phyloP scores from a whole-genome alignment of 2,888 invertebrate species.

The Leptopterna dolabrata region DNA sequence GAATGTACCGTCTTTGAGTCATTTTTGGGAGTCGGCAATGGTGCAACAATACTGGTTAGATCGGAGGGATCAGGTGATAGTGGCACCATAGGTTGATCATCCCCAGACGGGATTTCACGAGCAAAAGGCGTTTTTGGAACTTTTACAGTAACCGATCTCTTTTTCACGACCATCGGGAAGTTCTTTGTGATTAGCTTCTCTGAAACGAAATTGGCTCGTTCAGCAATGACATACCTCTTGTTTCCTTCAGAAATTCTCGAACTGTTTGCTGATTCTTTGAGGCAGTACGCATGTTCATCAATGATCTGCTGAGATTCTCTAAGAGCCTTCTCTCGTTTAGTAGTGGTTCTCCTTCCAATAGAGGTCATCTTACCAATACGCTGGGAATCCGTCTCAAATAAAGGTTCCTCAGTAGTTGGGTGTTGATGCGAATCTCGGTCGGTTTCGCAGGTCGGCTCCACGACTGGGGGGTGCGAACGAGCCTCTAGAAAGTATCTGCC shows the following conservation, averaged over 20 bases:
- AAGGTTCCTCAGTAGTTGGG: too few species aligned
- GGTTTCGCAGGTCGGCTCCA: too few species aligned
- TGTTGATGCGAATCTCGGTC: too few species aligned
- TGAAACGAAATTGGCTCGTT: background rate
- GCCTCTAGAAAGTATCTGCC: too few species aligned
- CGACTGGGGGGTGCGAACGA: too few species aligned
- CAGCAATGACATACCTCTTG: background rate
- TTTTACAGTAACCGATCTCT: background rate
- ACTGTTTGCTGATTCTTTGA: too few species aligned
- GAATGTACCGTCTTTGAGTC: background rate
- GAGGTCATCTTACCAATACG: background rate
- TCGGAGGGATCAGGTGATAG: background rate
- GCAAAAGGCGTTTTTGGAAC: background rate
- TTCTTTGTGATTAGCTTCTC: background rate
- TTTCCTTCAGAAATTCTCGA: too few species aligned
- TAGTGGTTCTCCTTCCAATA: background rate
- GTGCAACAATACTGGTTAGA: background rate
- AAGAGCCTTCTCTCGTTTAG: background rate
- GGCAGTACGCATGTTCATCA: background rate
- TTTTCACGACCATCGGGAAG: background rate
- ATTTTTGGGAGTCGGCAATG: background rate
- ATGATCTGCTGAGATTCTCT: background rate
- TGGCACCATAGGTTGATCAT: background rate
- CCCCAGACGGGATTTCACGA: background rate
- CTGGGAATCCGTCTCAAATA: too few species aligned